phyloP scores from a whole-genome alignment of 1,140 invertebrate genomes.

The Tetragonula clypearis region DNA sequence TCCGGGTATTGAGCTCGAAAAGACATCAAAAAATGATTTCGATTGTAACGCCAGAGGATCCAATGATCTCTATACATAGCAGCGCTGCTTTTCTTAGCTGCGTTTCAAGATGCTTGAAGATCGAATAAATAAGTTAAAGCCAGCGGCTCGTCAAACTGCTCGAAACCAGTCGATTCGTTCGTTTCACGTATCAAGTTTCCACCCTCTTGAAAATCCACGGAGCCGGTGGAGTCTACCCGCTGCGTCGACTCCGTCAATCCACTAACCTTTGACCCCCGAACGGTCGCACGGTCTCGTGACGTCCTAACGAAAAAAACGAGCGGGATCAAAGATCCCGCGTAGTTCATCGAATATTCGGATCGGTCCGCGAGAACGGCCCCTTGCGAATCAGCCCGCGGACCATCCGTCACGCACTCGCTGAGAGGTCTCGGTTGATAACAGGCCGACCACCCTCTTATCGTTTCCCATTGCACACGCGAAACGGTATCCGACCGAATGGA shows the following conservation, averaged over 20 bases:
- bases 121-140: too few relatives aligned
- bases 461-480: conserved; percentile 37
- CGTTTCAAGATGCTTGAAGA: too few relatives aligned
- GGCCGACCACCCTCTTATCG: conserved; percentile 37
- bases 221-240: not conserved
- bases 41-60: not conserved
- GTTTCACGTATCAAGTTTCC: not conserved
- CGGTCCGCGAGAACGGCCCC: conserved; percentile 58
- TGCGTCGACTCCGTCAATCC: not conserved
- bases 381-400: conserved; percentile 73
- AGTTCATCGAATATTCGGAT: conserved; percentile 77
- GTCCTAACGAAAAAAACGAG: conserved; percentile 2
- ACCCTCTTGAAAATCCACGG: not conserved
- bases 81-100: too few relatives aligned
- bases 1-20: not conserved
- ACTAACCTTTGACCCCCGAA: not conserved
- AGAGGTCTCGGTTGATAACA: conserved; percentile 80
- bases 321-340: conserved; percentile 39
- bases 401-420: conserved; percentile 81
- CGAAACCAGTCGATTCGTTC: not conserved
- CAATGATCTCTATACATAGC: not conserved
- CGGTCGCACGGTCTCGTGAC: too few relatives aligned
- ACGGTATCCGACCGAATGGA: conserved; percentile 54
- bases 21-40: not conserved
- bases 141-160: not conserved